Conservation (phyloP, 2,113 vertebrate genomes). For the Onychostruthus taczanowskii region DNA sequence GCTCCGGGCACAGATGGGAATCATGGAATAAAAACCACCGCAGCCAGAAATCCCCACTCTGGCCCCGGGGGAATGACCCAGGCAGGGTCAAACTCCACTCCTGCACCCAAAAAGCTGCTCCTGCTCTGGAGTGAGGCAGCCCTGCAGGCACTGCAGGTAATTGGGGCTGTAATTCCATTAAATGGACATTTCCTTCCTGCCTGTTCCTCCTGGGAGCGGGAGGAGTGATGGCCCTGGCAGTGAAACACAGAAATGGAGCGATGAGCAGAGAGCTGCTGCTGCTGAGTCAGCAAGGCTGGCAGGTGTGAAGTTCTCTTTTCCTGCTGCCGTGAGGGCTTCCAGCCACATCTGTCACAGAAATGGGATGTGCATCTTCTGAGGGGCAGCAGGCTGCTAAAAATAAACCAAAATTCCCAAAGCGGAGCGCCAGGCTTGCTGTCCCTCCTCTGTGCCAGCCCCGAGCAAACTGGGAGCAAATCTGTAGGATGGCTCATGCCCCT, state of each 20-base stretch:
- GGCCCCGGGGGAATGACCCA: background rate
- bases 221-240: background rate
- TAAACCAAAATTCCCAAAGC: background rate
- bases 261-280: background rate
- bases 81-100: background rate
- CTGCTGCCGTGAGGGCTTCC: background rate
- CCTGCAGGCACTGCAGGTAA: background rate
- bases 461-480: background rate
- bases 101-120: background rate
- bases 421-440: background rate
- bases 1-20: background rate
- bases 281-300: background rate
- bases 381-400: background rate
- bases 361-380: too few species aligned
- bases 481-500: accelerated
- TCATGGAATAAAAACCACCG: background rate
- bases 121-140: background rate
- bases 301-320: background rate
- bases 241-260: background rate
- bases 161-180: background rate
- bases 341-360: background rate
- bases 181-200: background rate
- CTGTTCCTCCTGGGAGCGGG: background rate
- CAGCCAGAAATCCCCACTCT: background rate
- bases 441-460: background rate